A percentile compares a stretch with the other conserved stretches of the same genome.
Evolutionary conservation across 2,113 vertebrate genomes (phyloP).

Genomic region (Tetraodon nigroviridis): DNA sequence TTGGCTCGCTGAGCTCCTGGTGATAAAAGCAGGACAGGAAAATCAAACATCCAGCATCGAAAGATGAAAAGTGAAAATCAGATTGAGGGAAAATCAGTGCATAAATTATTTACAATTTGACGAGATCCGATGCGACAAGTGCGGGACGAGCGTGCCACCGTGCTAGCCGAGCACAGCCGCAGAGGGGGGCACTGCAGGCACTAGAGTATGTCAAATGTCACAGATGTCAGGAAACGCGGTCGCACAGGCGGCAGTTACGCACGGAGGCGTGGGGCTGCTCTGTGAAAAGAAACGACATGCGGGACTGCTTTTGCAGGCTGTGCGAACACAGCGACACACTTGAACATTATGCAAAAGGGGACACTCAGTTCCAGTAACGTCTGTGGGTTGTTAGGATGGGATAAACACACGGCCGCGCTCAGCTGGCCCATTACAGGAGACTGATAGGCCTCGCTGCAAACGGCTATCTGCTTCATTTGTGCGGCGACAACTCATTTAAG

Average conservation of each 20-base stretch:
- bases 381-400: background rate
- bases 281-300: conserved; percentile 5
- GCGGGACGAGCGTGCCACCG: conserved; percentile 53
- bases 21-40: conserved; percentile 16
- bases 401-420: conserved; percentile 5
- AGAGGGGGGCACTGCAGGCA: conserved; percentile 56
- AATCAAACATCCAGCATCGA: conserved; percentile 13
- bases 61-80: background rate
- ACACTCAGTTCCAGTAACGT: background rate
- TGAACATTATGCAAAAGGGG: background rate
- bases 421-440: conserved; percentile 39
- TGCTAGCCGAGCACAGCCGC: conserved; percentile 37
- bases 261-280: no score
- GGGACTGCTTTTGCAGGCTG: background rate
- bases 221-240: conserved; percentile 46
- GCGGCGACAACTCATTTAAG: conserved; percentile 20
- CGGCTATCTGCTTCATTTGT: conserved; percentile 47
- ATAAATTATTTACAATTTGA: conserved; percentile 56
- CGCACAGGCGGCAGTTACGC: conserved; percentile 28
- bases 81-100: conserved; percentile 19
- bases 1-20: conserved; percentile 35
- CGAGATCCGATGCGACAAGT: conserved; percentile 55
- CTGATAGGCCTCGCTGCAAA: conserved; percentile 32
- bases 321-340: background rate
- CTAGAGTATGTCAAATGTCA: conserved; percentile 67